These are phyloP conservation scores for Colletes collaris DNA, from an alignment of 2,888 invertebrate species.

Conservation along the genomic window DNA sequence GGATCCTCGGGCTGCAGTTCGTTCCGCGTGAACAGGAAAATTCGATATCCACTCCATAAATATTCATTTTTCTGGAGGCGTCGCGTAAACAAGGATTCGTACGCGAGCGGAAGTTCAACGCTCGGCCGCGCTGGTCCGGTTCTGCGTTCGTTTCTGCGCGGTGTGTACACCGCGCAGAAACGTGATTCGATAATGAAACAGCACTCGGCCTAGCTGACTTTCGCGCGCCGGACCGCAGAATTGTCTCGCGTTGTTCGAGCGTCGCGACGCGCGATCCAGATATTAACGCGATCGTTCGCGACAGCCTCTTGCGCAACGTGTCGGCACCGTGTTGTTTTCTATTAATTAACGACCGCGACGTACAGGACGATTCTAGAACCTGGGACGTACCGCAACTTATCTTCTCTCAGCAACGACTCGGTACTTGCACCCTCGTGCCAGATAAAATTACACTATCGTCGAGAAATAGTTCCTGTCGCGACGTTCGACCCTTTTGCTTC, in stretches of 20 bases:
- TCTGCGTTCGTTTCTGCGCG: constrained; percentile 1
- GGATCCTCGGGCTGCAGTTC: neutral
- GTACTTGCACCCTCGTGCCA: too few species aligned
- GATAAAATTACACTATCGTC: too few species aligned
- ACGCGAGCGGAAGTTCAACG: constrained; percentile 15
- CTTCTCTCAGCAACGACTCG: too few species aligned
- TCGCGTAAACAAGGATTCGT: constrained; percentile 27
- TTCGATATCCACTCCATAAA: constrained; percentile 26
- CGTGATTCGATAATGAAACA: constrained; percentile 64
- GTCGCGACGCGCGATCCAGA: constrained; percentile 23
- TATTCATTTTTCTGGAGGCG: constrained; percentile 21
- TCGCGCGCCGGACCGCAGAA: constrained; percentile 33
- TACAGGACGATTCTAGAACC: too few species aligned
- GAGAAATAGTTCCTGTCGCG: too few species aligned
- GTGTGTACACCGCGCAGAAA: constrained; percentile 47
- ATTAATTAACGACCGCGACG: constrained; percentile 31
- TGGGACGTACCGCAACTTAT: too few species aligned
- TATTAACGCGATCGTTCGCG: constrained; percentile 21
- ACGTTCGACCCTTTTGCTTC: too few species aligned
- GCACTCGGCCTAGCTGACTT: constrained; percentile 52
- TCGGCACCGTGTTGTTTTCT: constrained; percentile 27
- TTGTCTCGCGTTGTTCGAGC: constrained; percentile 44
- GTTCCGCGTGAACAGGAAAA: constrained; percentile 2
- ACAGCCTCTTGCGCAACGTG: constrained; percentile 23
- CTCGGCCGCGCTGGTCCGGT: neutral